These are phyloP conservation scores for Glyptemys insculpta DNA, from an alignment of 2,797 vertebrate genomes.

Conservation along the genomic window DNA sequence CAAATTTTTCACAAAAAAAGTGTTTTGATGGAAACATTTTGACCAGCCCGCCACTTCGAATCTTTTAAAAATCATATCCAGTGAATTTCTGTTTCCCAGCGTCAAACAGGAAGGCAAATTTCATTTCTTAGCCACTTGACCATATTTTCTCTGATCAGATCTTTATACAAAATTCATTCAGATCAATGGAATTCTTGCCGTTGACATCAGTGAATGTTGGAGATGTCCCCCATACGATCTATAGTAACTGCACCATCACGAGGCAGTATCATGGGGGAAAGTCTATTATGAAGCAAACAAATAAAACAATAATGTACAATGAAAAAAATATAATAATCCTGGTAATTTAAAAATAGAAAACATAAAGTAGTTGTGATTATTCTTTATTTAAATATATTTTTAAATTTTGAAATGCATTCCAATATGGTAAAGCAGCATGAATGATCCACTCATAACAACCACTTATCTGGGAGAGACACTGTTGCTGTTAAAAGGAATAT, in stretches of 20 bases:
- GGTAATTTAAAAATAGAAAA: slow-evolving; percentile 44
- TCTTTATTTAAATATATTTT: slow-evolving; percentile 16
- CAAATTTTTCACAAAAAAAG: not conserved
- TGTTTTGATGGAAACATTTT: not conserved
- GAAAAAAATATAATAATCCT: not conserved
- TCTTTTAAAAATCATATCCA: not conserved
- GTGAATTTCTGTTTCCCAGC: not conserved
- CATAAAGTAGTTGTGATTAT: slow-evolving; percentile 29
- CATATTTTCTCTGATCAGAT: not conserved
- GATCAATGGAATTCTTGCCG: not conserved
- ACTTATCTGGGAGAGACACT: slow-evolving; percentile 23
- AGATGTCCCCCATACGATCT: rapidly evolving
- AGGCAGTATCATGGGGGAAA: not conserved
- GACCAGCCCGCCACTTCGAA: not conserved
- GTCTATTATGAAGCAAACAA: not conserved
- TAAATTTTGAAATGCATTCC: slow-evolving; percentile 40
- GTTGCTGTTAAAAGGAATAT: slow-evolving; percentile 57
- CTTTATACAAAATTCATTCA: not conserved
- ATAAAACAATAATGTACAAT: slow-evolving; percentile 1
- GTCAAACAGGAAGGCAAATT: not conserved
- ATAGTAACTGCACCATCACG: not conserved
- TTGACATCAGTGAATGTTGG: not conserved
- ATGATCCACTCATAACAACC: slow-evolving; percentile 51
- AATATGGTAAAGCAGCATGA: not conserved
- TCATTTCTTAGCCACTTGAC: not conserved